These are phyloP conservation scores for Fulica atra DNA, from an alignment of 2,113 vertebrate species.

Conservation along the genomic window DNA sequence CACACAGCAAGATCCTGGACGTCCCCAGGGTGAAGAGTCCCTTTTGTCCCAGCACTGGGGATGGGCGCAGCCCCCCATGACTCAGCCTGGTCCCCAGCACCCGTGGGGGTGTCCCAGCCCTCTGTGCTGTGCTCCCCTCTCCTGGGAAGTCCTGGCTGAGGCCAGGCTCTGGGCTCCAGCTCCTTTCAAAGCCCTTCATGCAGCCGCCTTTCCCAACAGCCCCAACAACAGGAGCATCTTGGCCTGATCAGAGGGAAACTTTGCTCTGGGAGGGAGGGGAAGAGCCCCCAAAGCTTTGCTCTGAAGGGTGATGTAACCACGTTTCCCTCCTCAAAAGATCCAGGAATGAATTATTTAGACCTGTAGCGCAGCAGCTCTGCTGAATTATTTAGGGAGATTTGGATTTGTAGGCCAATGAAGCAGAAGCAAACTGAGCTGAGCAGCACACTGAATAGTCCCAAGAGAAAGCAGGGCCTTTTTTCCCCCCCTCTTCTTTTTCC, in stretches of 20 bases:
- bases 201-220: background rate
- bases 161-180: background rate
- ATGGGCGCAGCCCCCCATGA: rapidly evolving
- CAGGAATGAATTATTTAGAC: slow-evolving; percentile 55
- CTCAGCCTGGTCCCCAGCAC: background rate
- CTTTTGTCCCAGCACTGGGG: rapidly evolving
- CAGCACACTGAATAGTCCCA: background rate
- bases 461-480: background rate
- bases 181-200: background rate
- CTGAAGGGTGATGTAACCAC: background rate
- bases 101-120: too few relatives aligned
- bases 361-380: background rate
- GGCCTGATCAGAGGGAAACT: background rate
- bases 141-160: background rate
- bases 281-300: background rate
- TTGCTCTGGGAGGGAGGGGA: background rate
- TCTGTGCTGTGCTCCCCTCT: background rate
- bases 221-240: background rate
- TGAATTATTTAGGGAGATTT: slow-evolving; percentile 61
- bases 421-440: background rate
- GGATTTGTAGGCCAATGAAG: slow-evolving; percentile 21
- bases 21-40: background rate
- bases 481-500: background rate
- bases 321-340: background rate
- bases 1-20: background rate